phyloP scores from a whole-genome alignment of 1,140 invertebrate species.

The Subanguina moxae region DNA sequence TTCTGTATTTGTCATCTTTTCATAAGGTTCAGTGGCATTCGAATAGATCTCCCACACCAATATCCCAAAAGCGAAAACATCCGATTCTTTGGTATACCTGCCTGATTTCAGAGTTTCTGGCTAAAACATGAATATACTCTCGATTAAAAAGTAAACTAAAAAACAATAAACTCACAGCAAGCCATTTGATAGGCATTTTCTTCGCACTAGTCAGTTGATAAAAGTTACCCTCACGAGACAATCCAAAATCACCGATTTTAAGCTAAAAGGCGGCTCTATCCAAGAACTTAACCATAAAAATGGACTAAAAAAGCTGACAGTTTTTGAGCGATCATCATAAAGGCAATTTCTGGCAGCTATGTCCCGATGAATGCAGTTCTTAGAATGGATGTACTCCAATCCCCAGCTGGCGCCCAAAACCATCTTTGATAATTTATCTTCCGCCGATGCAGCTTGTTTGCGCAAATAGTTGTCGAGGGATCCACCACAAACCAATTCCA shows the following conservation, averaged over 20 bases:
- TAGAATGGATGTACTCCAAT: slow-evolving; percentile 48
- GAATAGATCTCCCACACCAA: slow-evolving; percentile 2
- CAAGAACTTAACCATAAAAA: background rate
- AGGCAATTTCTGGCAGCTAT: slow-evolving; percentile 51
- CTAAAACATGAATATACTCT: slow-evolving; percentile 5
- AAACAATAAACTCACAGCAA: background rate
- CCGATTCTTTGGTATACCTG: slow-evolving; percentile 25
- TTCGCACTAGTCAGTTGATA: slow-evolving; percentile 21
- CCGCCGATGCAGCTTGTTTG: background rate
- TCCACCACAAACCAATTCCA: slow-evolving; percentile 22
- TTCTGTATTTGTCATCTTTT: background rate
- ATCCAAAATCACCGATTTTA: slow-evolving; percentile 43
- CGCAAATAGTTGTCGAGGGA: background rate
- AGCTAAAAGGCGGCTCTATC: slow-evolving; percentile 9
- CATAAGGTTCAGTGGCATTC: background rate
- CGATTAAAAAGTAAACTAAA: too few relatives aligned
- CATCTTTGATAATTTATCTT: background rate
- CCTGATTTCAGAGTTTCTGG: slow-evolving; percentile 29
- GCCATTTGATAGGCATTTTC: slow-evolving; percentile 35
- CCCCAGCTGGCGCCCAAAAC: slow-evolving; percentile 31
- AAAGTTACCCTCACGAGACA: slow-evolving; percentile 26
- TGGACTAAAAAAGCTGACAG: slow-evolving; percentile 19
- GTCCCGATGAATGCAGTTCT: slow-evolving; percentile 48
- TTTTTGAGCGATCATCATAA: slow-evolving; percentile 14
- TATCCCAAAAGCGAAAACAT: slow-evolving; percentile 34